phyloP scores from a whole-genome alignment of 2,113 vertebrate species.

The Pelodiscus sinensis region DNA sequence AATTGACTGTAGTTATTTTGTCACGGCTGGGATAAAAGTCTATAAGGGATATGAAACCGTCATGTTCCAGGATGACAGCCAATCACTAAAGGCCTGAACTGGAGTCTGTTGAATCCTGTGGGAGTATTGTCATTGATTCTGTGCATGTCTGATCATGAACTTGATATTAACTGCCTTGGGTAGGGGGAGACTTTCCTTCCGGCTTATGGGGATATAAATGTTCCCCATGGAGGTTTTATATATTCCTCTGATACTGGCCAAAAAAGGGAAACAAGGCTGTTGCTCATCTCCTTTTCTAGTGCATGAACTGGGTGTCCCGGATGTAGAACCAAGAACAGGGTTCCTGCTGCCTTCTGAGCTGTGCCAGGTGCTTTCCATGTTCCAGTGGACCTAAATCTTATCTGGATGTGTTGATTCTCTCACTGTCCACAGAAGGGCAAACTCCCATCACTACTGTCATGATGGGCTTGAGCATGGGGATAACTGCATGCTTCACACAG shows the following conservation, averaged over 20 bases:
- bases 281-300: not conserved
- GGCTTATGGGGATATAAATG: not conserved
- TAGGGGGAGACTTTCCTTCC: not conserved
- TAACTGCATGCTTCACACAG: not conserved
- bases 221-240: not conserved
- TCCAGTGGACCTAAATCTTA: not conserved
- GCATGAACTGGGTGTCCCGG: not conserved
- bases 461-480: not conserved
- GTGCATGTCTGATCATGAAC: not conserved
- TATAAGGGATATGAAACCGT: not conserved
- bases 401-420: not conserved
- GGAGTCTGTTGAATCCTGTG: not conserved
- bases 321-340: not conserved
- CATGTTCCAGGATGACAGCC: not conserved
- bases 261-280: accelerated
- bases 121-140: not conserved
- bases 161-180: not conserved
- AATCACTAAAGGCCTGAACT: not conserved
- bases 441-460: not conserved
- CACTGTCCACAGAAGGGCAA: not conserved
- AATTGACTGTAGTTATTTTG: not conserved
- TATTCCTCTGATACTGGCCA: not conserved
- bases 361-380: not conserved
- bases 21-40: not conserved
- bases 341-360: not conserved